A percentile compares a stretch with the other conserved stretches of the same genome.
phyloP scores from a whole-genome alignment of 2,888 invertebrate species.

The Tupiocoris notatus region DNA sequence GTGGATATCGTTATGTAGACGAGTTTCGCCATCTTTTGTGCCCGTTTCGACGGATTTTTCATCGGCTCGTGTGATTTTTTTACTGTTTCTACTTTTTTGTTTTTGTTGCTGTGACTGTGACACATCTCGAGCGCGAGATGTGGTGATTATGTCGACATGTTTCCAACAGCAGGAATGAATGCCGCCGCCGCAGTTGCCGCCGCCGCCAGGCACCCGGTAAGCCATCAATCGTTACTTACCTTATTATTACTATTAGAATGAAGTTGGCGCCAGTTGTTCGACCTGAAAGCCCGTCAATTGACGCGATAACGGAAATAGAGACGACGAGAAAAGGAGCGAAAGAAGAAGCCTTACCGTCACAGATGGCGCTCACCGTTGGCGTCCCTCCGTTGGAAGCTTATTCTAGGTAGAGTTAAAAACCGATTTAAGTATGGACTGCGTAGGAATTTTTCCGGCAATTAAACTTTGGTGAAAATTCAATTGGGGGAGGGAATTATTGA shows the following conservation, averaged over 20 bases:
- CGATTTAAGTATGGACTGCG: too few relatives aligned
- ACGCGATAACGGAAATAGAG: too few relatives aligned
- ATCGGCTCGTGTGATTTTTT: background rate
- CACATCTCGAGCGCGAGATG: conserved; percentile 49
- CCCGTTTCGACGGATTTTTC: conserved; percentile 43
- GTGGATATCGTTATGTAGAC: background rate
- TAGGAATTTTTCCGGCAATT: too few relatives aligned
- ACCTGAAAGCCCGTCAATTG: too few relatives aligned
- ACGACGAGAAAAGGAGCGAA: too few relatives aligned
- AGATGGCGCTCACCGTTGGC: background rate
- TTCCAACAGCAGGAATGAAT: conserved; percentile 83
- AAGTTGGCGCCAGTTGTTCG: too few relatives aligned
- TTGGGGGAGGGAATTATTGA: too few relatives aligned
- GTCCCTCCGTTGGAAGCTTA: background rate
- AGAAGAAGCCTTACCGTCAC: background rate
- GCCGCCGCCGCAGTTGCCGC: conserved; percentile 80
- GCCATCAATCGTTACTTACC: too few relatives aligned
- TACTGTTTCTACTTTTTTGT: background rate
- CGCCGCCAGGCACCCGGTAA: conserved; percentile 84
- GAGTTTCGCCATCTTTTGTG: conserved; percentile 52
- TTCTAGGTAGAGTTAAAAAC: too few relatives aligned
- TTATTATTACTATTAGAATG: too few relatives aligned
- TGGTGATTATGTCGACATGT: conserved; percentile 61
- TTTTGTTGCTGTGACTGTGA: background rate
- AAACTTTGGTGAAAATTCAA: too few relatives aligned